Evolutionary conservation across 2,888 invertebrate genomes (phyloP), one percentile per base, ranked within the genome.

Genomic region (Physocephala rufipes): DNA sequence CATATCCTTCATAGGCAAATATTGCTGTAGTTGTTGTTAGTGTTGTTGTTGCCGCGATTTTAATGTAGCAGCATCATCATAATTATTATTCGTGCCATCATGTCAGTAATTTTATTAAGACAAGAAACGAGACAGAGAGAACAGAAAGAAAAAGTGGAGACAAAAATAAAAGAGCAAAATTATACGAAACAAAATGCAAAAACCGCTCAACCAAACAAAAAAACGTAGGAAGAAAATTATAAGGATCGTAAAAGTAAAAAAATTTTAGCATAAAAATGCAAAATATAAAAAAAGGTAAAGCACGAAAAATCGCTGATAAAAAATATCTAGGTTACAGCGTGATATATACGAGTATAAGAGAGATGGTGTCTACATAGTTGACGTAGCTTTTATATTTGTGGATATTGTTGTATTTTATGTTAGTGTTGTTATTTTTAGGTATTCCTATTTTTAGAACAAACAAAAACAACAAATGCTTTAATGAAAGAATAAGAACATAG

Each of bases 201-300:
- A 36, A 36, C 4, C n/a, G n/a, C n/a, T n/a, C n/a, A 36, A 36
- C 36, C 36, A 21, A 4, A 16, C 28, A 15, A 49, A 65, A 65
- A 47, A 49, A 49, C 16, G 15, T 16, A 30, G n/a, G n/a, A n/a
- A n/a, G n/a, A 16, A 7, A 65, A 47, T 2, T 24, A 45, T 47
- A 1, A 49, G n/a, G 3, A 65, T 51, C 13, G 24, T 16, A 65
- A 65, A 65, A 28, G 24, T n/a, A 45, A 43, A 67, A n/a, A 24
- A 67, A 45, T 19, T 15, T 55, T 16, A 19, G 12, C 16, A 13
- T 36, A 55, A 55, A 55, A 1, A 55, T 36, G 7, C 15, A 55
- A 16, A 30, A 9, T 21, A 12, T 9, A 43, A 63, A 36, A 47
- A 12, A 5, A 63, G 1, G 1, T 5, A 4, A 43, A n/a, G 45